Conservation (phyloP, 2,113 vertebrate species). For the Gymnocephalus cernua region DNA sequence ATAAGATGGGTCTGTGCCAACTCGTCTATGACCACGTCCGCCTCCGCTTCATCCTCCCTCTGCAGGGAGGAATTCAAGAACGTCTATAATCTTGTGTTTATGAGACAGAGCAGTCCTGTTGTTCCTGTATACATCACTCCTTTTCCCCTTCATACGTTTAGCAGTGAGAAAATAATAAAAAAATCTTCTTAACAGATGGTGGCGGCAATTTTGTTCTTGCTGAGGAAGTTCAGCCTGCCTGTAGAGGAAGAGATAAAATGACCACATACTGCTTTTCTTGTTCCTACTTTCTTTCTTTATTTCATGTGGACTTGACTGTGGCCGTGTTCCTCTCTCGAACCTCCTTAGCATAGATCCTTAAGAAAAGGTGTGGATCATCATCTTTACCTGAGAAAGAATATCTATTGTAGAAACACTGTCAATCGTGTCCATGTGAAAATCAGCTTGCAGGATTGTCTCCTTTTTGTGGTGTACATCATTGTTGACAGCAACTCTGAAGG, state of each 20-base stretch:
- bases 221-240: constrained; percentile 23
- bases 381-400: not conserved
- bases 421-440: not conserved
- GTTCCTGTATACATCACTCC: not conserved
- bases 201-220: not conserved
- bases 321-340: not conserved
- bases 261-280: not conserved
- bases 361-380: not conserved
- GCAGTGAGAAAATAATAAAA: not conserved
- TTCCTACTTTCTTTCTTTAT: not conserved
- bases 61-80: constrained; percentile 17
- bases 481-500: not conserved
- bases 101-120: constrained; percentile 6
- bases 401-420: too few species aligned
- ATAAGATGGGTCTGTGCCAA: constrained; percentile 19
- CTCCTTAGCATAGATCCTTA: not conserved
- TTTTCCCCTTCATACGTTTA: not conserved
- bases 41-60: not conserved
- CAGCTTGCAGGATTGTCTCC: not conserved
- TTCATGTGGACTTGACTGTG: not conserved
- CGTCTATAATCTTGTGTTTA: constrained; percentile 43
- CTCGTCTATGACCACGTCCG: constrained; percentile 26
- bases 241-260: constrained; percentile 38
- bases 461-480: not conserved
- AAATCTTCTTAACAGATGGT: not conserved